A percentile compares a stretch with the other conserved stretches of the same genome.
These are phyloP conservation scores for Callorhinus ursinus DNA, from an alignment of 2,113 vertebrate species.

Conservation along the genomic window DNA sequence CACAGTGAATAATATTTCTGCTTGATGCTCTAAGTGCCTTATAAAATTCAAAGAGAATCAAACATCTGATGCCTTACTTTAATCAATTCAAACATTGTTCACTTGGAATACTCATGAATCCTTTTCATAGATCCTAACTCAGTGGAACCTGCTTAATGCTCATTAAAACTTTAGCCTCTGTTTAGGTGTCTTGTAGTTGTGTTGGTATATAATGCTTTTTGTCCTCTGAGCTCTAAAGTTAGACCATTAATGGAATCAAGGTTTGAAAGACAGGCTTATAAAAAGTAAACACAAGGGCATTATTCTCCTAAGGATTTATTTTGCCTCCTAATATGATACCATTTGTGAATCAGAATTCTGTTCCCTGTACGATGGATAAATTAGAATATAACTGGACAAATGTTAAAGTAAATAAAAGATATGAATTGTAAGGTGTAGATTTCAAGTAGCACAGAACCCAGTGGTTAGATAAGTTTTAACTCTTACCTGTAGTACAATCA, in stretches of 20 bases:
- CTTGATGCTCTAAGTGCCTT: background rate
- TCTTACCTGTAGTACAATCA: background rate
- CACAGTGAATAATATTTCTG: background rate
- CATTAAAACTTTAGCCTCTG: constrained; percentile 7
- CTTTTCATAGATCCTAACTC: background rate
- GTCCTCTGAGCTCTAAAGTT: background rate
- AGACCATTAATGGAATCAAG: constrained; percentile 21
- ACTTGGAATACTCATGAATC: constrained; percentile 4
- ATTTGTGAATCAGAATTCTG: constrained; percentile 35
- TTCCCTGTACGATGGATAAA: background rate
- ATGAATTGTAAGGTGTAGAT: background rate
- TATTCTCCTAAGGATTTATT: background rate
- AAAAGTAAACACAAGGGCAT: constrained; percentile 38
- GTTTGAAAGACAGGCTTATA: constrained; percentile 29
- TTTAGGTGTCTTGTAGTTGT: background rate
- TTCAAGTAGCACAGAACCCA: background rate
- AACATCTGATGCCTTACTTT: background rate
- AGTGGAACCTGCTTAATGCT: background rate
- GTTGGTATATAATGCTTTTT: background rate
- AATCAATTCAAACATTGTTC: background rate
- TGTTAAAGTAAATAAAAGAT: background rate
- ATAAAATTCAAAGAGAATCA: background rate
- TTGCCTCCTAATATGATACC: background rate
- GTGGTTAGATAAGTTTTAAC: background rate
- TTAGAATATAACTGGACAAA: constrained; percentile 13